A percentile compares a stretch with the other conserved stretches of the same genome.
Evolutionary conservation across 2,113 vertebrate genomes (phyloP).

Genomic region (Thymallus thymallus): DNA sequence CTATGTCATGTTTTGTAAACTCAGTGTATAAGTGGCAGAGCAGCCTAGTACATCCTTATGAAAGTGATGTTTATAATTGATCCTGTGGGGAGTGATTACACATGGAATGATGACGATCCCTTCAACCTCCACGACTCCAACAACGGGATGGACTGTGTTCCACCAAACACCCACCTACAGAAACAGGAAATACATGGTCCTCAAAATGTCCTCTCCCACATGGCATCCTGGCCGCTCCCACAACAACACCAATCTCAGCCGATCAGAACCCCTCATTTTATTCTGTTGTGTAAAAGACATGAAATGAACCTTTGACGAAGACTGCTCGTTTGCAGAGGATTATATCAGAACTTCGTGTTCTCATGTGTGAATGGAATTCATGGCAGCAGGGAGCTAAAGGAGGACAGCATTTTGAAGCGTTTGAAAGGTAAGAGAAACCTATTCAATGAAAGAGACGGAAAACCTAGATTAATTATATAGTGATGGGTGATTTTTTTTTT

Average conservation of each 20-base stretch:
- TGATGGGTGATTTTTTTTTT: conserved; percentile 54
- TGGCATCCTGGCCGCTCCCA: too few relatives aligned
- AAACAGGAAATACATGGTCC: conserved; percentile 41
- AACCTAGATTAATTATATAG: conserved; percentile 45
- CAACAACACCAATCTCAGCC: conserved; percentile 38
- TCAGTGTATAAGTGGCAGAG: conserved; percentile 50
- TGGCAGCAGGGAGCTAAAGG: conserved; percentile 53
- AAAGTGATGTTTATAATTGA: conserved; percentile 62
- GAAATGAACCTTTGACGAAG: conserved; percentile 58
- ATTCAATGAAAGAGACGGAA: conserved; percentile 42
- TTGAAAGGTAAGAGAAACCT: conserved; percentile 70
- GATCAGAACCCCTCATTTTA: conserved; percentile 46
- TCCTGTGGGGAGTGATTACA: conserved; percentile 44
- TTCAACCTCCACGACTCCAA: neutral
- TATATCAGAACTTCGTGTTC: conserved; percentile 65
- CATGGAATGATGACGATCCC: neutral
- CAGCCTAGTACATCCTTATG: conserved; percentile 46
- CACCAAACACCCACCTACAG: conserved; percentile 28
- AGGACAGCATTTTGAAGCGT: conserved; percentile 51
- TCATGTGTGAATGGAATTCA: conserved; percentile 59
- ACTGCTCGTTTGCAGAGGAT: conserved; percentile 65
- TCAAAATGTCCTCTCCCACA: conserved; percentile 44
- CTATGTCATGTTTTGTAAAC: too few relatives aligned
- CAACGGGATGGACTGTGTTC: conserved; percentile 31
- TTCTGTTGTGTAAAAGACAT: conserved; percentile 30